Conservation (phyloP, 2,888 invertebrate genomes). For the Cataglyphis livida region DNA sequence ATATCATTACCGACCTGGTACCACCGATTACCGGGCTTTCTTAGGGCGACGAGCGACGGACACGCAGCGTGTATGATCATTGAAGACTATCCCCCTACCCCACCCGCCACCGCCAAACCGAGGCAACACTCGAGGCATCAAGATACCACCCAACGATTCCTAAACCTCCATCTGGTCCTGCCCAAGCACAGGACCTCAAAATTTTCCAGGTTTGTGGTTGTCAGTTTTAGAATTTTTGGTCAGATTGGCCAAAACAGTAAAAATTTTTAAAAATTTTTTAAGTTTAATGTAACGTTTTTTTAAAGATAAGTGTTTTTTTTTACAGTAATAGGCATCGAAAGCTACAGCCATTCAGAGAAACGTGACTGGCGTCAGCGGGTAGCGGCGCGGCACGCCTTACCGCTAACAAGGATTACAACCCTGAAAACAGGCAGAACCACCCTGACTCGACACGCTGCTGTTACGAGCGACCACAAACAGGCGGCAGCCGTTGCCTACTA, state of each 20-base stretch:
- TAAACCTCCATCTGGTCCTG: conserved; percentile 83
- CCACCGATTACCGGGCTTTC: conserved; percentile 75
- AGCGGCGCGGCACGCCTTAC: conserved; percentile 81
- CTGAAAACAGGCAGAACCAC: conserved; percentile 73
- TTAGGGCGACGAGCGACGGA: conserved; percentile 83
- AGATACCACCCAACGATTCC: conserved; percentile 84
- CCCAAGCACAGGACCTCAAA: conserved; percentile 92
- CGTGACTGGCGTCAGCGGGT: conserved; percentile 91
- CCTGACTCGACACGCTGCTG: conserved; percentile 83
- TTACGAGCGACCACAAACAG: conserved; percentile 78
- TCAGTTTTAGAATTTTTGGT: background rate
- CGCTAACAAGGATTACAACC: conserved; percentile 78
- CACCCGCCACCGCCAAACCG: conserved; percentile 81
- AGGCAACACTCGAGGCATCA: conserved; percentile 82
- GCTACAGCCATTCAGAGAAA: conserved; percentile 98
- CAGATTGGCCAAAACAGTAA: background rate
- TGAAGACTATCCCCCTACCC: conserved; percentile 85
- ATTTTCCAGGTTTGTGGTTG: conserved; percentile 90
- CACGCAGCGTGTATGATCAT: conserved; percentile 86
- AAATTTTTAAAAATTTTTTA: background rate
- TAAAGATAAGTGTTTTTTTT: background rate
- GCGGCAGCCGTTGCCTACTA: conserved; percentile 76
- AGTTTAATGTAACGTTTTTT: background rate
- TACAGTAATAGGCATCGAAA: conserved; percentile 97
- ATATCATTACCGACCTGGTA: conserved; percentile 76